These are phyloP conservation scores for Alloscopus bannaensis DNA, from an alignment of 2,888 invertebrate genomes.

Conservation along the genomic window DNA sequence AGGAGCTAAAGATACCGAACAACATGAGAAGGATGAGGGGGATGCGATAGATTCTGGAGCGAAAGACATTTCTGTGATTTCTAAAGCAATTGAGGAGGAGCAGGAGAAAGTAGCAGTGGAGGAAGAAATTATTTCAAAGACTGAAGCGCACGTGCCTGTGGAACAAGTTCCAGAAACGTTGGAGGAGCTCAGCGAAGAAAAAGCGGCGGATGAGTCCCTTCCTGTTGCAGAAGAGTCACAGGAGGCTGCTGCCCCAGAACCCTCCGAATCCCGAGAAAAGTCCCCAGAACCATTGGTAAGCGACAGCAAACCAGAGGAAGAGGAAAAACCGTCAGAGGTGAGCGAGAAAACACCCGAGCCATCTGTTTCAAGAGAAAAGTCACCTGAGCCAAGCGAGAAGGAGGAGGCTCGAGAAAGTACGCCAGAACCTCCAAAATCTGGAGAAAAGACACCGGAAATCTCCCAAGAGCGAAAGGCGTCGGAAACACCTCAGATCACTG, in stretches of 20 bases:
- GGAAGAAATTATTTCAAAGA: too few relatives aligned
- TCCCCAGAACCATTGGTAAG: slow-evolving; percentile 30
- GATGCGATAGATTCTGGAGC: too few relatives aligned
- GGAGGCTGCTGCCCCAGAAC: neutral
- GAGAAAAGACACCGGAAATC: slow-evolving; percentile 34
- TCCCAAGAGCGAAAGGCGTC: neutral
- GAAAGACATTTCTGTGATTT: too few relatives aligned
- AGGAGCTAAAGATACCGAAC: too few relatives aligned
- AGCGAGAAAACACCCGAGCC: slow-evolving; percentile 2
- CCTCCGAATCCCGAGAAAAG: slow-evolving; percentile 34
- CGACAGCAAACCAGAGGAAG: slow-evolving; percentile 26
- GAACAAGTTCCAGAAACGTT: slow-evolving; percentile 36
- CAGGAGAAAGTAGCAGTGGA: too few relatives aligned
- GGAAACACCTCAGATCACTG: neutral
- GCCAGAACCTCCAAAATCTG: slow-evolving; percentile 33
- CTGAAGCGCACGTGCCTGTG: too few relatives aligned
- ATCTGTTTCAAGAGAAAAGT: neutral
- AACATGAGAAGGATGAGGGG: too few relatives aligned
- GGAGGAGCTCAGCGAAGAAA: slow-evolving; percentile 18
- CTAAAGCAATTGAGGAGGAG: too few relatives aligned
- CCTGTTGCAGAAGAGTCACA: neutral
- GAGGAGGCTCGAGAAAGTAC: slow-evolving; percentile 1
- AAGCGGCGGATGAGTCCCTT: neutral
- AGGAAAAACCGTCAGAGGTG: slow-evolving; percentile 1
- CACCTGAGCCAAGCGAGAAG: slow-evolving; percentile 21